Evolutionary conservation across 2,797 vertebrate genomes (phyloP), one percentile per base, ranked within the genome.

Genomic region (Chaunax sp.): DNA sequence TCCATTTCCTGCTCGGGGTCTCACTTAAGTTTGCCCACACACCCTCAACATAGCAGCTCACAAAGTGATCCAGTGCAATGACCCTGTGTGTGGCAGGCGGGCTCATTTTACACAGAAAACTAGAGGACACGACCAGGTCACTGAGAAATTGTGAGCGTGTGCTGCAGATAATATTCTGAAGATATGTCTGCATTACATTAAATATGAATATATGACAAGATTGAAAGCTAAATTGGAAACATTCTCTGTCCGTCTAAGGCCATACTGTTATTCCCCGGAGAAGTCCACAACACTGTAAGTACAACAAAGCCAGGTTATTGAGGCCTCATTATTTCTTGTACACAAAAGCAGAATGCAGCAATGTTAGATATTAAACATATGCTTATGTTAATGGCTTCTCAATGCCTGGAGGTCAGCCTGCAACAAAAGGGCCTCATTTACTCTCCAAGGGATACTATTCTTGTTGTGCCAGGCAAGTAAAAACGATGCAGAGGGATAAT

Each of bases 341-440:
- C 78, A 82, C 85, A 85, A 73, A 83, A 84, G 74, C 83, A 81
- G 78, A 79, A 82, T 62, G 74, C 53, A 78, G 83, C 84, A 53
- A 84, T 79, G 77, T 75, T 82, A 80, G 80, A 87, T 89, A 89
- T 90, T 87, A 86, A 77, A 75, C 85, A 77, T 87, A 87, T 83
- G 77, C 85, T 89, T 87, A 87, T 89, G 86, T 82, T 90, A 88
- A 91, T 89, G 84, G 84, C 33, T 81, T 81, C 75, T 80, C 57
- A 20, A 82, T 71, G 89, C 90, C 92, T 91, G 84, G 83, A 90
- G 90, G 90, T 92, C 87, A 91, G 88, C 87, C 82, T 80, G 80
- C 78, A 89, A 91, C 89, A 88, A 85, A 89, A 89, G 87, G 81
- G 73, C 80, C 75, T 86, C 80, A 80, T 91, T 87, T 89, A 86